Percentiles rank a stretch among this genome's conserved stretches.
Evolutionary conservation across 2,888 invertebrate species (phyloP).

Genomic region (Labia minor): DNA sequence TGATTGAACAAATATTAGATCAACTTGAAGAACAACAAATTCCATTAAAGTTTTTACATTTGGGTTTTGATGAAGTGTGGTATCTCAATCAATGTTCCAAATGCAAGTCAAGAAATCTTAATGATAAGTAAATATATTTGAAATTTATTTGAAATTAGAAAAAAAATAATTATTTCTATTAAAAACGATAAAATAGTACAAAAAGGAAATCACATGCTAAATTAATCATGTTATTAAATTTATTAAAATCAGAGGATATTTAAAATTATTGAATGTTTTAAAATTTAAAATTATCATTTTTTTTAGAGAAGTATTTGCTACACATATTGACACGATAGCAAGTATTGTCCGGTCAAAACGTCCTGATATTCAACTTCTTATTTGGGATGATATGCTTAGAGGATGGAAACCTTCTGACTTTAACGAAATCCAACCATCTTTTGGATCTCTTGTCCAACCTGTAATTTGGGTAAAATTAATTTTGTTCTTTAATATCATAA

Average conservation of each 20-base stretch:
- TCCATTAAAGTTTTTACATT: constrained; percentile 34
- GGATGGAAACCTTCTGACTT: constrained; percentile 31
- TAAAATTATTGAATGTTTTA: too few relatives aligned
- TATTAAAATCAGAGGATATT: too few relatives aligned
- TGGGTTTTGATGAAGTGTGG: constrained; percentile 40
- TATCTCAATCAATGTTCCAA: constrained; percentile 33
- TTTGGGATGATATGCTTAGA: constrained; percentile 47
- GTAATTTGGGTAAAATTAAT: constrained; percentile 40
- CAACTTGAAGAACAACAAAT: constrained; percentile 27
- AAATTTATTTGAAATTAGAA: background rate
- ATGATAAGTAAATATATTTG: constrained; percentile 23
- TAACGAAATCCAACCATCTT: constrained; percentile 30
- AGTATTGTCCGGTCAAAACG: constrained; percentile 34
- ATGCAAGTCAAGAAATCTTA: constrained; percentile 28
- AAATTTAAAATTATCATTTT: too few relatives aligned
- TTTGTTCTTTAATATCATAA: background rate
- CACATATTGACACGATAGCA: constrained; percentile 33
- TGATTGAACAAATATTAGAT: constrained; percentile 33
- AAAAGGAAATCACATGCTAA: too few relatives aligned
- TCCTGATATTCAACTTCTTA: constrained; percentile 35
- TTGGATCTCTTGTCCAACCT: constrained; percentile 41
- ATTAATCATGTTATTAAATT: too few relatives aligned
- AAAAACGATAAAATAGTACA: too few relatives aligned
- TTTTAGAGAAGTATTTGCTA: constrained; percentile 28
- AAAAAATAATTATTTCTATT: too few relatives aligned